Base-by-base conservation (phyloP, 2,797 vertebrate species). In the Pelodytes ibericus region DNA sequence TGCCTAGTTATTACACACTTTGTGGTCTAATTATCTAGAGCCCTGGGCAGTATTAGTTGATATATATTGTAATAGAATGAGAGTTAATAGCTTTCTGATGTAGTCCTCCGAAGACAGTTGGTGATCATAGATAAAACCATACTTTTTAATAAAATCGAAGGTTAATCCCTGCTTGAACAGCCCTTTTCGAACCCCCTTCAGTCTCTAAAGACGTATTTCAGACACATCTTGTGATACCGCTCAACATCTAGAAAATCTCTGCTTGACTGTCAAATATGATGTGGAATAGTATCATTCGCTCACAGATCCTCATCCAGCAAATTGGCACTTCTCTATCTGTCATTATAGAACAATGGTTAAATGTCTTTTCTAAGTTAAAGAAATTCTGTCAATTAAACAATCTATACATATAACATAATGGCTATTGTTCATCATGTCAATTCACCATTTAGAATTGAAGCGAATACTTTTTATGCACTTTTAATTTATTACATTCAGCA, bases 371-470 rank as follows among this genome's bases (percentile, higher is more conserved):
- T 47, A 56, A 73, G 70, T 73, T 72, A 72, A 78, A 72, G 62
- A 78, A 73, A 62, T 62, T 79, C 77, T 79, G 77, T 74, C 71
- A 79, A 73, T 73, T 73, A 79, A 59, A 78, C 63, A 4, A 69
- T 74, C 77, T 79, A 68, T 79, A 79, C 25, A 25, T 79, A 44
- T 62, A 44, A 69, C n/a, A 69, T 53, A 53, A 53, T 73, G 65
- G 60, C 71, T 56, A 79, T 79, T 79, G 76, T 79, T 79, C 76
- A 59, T 44, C 18, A 15, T 13, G 30, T 71, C 20, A 26, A 51
- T 70, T 76, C 66, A 44, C 33, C 47, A 56, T 63, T 70, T 76
- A 16, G 39, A 76, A 70, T 63, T 47, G 25, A 36, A 47, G 10
- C 9, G 57, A 27, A 75, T 68, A 68, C 60, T 67, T 24, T n/a